Base-by-base conservation (phyloP, 2,888 invertebrate species). In the Drosophila meridiana region DNA sequence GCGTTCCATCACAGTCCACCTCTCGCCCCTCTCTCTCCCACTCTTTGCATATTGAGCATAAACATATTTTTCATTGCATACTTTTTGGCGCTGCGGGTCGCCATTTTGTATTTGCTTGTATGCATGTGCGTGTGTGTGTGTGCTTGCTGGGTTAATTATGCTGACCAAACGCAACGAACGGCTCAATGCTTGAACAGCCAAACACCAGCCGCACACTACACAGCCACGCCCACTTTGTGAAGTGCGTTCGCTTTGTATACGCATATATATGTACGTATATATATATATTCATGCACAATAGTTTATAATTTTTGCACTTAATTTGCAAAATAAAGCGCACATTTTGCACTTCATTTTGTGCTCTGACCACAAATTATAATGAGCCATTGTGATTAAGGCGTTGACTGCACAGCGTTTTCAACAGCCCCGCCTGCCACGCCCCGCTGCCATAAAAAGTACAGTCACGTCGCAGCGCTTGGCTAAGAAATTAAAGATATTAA, bases 281-380 rank as follows among this genome's bases (percentile, higher is more conserved):
- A 5, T 2, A 9, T 9, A 32, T n/a, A n/a, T 32, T 5, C 9
- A 55, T 56, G 53, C 55, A 63, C 57, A 83, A 84, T 84, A 82
- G 85, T 84, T 89, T 82, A 84, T 84, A 77, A 89, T 87, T 84
- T 84, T 76, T 84, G 89, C 87, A 77, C 87, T 89, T 87, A 68
- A 82, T 85, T 82, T 79, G 77, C 79, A 73, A 83, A 87, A 85
- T 83, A 84, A 82, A 69, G 87, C 79, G 81, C 89, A 73, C 82
- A 84, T 68, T 84, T 87, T 65, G 85, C 82, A 87, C 85, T 83
- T 86, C 87, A 83, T 80, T 88, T 83, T 89, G 73, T 60, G 87
- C 89, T 69, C 77, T 73, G 82, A 89, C 84, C 84, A 87, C 84
- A 84, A 84, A 87, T 87, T 84, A 89, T 84, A 84, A 84, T 87